Percentiles rank a stretch among this genome's conserved stretches.
These are phyloP conservation scores for Aphidius ervi DNA, from an alignment of 1,140 invertebrate genomes.

Conservation along the genomic window DNA sequence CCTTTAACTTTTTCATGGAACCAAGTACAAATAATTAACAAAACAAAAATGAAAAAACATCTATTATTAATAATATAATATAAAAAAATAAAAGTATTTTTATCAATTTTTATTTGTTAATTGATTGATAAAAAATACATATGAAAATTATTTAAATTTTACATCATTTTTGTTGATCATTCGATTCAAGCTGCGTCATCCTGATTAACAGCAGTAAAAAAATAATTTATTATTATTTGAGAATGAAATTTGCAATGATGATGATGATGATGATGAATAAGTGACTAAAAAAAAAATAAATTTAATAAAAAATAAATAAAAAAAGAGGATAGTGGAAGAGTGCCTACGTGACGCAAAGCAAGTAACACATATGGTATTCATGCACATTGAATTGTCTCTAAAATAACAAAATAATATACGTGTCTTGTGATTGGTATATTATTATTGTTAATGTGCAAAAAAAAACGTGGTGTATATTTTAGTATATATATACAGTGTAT, in stretches of 20 bases:
- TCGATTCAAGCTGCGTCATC: too few species aligned
- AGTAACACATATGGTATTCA: constrained; percentile 29
- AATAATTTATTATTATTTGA: too few species aligned
- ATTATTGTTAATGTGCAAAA: neutral
- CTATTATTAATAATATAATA: too few species aligned
- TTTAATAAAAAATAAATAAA: neutral
- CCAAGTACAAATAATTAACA: too few species aligned
- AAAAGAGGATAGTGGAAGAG: constrained; percentile 19
- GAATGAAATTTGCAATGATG: neutral
- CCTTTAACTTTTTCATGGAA: too few species aligned
- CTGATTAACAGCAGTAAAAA: neutral
- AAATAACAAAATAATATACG: neutral
- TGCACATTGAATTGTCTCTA: constrained; percentile 24
- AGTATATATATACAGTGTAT: too few species aligned
- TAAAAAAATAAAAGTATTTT: too few species aligned
- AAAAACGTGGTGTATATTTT: neutral
- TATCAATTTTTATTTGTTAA: too few species aligned
- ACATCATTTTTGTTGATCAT: too few species aligned
- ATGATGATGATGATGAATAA: constrained; percentile 5
- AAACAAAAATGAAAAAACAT: too few species aligned
- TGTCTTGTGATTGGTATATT: neutral
- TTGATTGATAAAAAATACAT: too few species aligned
- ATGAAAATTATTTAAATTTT: too few species aligned
- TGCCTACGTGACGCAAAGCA: constrained; percentile 35
- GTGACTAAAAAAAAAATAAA: constrained; percentile 1